phyloP scores from a whole-genome alignment of 2,797 vertebrate species.

The Sebastes steindachneri region DNA sequence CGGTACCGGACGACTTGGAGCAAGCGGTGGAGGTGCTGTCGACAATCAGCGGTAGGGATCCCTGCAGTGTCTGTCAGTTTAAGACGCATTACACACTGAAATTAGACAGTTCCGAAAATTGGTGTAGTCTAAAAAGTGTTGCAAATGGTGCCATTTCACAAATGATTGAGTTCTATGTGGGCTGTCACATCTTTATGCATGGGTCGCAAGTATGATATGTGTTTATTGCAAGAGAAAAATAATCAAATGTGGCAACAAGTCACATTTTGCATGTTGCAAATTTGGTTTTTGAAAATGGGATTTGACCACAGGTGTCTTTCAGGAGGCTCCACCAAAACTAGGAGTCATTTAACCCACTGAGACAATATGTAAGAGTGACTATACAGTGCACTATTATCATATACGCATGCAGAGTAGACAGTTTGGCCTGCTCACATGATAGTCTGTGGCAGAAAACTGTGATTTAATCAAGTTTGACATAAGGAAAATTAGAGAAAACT shows the following conservation, averaged over 20 bases:
- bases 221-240: not conserved
- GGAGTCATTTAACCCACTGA: not conserved
- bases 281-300: not conserved
- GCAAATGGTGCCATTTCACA: not conserved
- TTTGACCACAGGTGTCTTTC: not conserved
- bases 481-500: not conserved
- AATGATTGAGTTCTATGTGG: not conserved
- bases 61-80: not conserved
- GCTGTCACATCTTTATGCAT: not conserved
- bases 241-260: not conserved
- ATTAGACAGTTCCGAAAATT: not conserved
- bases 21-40: constrained; percentile 35
- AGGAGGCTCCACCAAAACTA: not conserved
- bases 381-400: not conserved
- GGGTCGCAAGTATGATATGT: not conserved
- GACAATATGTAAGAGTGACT: not conserved
- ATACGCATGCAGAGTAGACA: not conserved
- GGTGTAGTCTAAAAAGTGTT: not conserved
- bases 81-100: not conserved
- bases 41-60: constrained; percentile 36
- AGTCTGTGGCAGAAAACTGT: not conserved
- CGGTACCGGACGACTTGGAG: constrained; percentile 29
- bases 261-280: not conserved
- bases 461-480: not conserved
- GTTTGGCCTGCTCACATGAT: not conserved